Evolutionary conservation across 2,888 invertebrate species (phyloP).

Genomic region (Xanthostigma xanthostigma): DNA sequence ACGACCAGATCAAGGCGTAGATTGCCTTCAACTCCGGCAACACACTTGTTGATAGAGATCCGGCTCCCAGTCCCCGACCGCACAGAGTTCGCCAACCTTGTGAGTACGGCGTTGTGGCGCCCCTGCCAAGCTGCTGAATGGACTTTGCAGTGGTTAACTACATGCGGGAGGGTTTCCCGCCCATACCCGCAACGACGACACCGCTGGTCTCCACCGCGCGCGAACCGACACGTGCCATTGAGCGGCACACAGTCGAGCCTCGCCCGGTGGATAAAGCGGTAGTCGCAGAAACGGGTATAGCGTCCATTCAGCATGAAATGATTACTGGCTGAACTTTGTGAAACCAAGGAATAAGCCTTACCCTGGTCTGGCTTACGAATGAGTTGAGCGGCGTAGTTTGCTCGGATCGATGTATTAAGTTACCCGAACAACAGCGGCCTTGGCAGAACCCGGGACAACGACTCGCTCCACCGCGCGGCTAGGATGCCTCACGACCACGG

Average conservation of each 20-base stretch:
- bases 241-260: too few species aligned
- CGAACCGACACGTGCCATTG: constrained; percentile 12
- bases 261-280: constrained; percentile 24
- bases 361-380: constrained; percentile 16
- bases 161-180: too few species aligned
- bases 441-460: constrained; percentile 8
- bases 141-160: constrained; percentile 20
- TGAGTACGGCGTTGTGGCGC: constrained; percentile 15
- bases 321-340: constrained; percentile 12
- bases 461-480: constrained; percentile 10
- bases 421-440: not conserved
- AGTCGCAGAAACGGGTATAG: constrained; percentile 22
- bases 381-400: constrained; percentile 1
- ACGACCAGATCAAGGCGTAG: constrained; percentile 16
- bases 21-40: constrained; percentile 7
- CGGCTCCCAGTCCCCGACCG: constrained; percentile 5
- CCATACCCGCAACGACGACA: constrained; percentile 17
- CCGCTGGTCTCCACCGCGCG: constrained; percentile 4
- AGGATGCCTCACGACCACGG: too few species aligned
- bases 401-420: constrained; percentile 2
- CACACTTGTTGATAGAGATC: constrained; percentile 9
- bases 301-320: constrained; percentile 18
- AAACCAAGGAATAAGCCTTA: constrained; percentile 14
- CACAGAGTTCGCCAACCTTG: constrained; percentile 12
- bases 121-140: constrained; percentile 18